A percentile compares a stretch with the other conserved stretches of the same genome.
phyloP scores from a whole-genome alignment of 2,888 invertebrate species.

The Torymus texanus region DNA sequence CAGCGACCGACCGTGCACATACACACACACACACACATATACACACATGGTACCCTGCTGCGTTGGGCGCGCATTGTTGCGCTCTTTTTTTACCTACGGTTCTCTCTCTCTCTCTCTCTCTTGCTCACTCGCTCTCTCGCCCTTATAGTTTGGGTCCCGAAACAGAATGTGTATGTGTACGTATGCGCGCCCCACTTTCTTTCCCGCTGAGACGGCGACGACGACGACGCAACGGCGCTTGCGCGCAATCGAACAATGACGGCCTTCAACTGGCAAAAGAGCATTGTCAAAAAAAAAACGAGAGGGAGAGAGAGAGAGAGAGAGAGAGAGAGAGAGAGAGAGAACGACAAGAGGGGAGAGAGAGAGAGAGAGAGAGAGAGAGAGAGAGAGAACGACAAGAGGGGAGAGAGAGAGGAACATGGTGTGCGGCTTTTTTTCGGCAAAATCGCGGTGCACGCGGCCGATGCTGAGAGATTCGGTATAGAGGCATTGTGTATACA shows the following conservation, averaged over 20 bases:
- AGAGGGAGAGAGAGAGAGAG: not conserved
- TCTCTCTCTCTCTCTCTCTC: not conserved
- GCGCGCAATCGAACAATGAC: slow-evolving; percentile 55
- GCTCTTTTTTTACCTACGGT: slow-evolving; percentile 63
- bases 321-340: too few relatives aligned
- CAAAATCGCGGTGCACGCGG: not conserved
- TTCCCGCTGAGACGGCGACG: slow-evolving; percentile 50
- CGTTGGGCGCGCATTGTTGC: slow-evolving; percentile 71
- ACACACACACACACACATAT: slow-evolving; percentile 66
- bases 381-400: not conserved
- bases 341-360: not conserved
- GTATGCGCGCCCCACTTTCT: slow-evolving; percentile 51
- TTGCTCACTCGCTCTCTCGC: slow-evolving; percentile 18
- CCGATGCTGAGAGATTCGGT: too few relatives aligned
- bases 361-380: too few relatives aligned
- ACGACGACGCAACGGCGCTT: slow-evolving; percentile 39
- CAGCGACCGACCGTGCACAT: slow-evolving; percentile 53
- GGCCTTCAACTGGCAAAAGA: slow-evolving; percentile 58
- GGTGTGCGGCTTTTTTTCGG: slow-evolving; percentile 5
- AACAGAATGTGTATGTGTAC: not conserved
- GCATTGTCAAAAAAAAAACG: slow-evolving; percentile 45
- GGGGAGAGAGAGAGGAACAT: slow-evolving; percentile 7
- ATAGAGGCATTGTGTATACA: too few relatives aligned
- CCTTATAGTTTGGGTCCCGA: too few relatives aligned
- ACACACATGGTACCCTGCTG: slow-evolving; percentile 66